Evolutionary conservation across 2,888 invertebrate genomes (phyloP).

Genomic region (Nomada lathburiana): DNA sequence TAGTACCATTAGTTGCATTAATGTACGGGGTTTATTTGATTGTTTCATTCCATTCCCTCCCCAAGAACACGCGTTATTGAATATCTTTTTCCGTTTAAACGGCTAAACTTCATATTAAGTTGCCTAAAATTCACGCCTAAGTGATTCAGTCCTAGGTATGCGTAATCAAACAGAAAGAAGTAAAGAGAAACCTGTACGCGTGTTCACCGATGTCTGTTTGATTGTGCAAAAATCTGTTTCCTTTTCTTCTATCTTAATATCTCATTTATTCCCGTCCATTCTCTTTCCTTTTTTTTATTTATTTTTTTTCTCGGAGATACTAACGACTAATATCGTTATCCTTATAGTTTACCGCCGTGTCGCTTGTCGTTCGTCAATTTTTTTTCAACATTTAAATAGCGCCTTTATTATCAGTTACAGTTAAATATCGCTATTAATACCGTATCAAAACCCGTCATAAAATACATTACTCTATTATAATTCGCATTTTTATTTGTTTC

Average conservation of each 20-base stretch:
- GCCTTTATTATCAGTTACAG: conserved; percentile 70
- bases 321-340: conserved; percentile 58
- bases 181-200: not conserved
- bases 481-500: conserved; percentile 67
- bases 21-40: not conserved
- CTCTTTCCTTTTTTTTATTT: conserved; percentile 23
- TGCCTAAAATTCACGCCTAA: conserved; percentile 2
- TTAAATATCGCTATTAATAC: conserved; percentile 78
- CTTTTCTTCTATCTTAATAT: conserved; percentile 7
- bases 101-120: conserved; percentile 7
- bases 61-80: not conserved
- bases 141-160: conserved; percentile 20
- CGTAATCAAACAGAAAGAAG: conserved; percentile 16
- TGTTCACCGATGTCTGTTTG: not conserved
- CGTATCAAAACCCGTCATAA: conserved; percentile 83
- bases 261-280: conserved; percentile 35
- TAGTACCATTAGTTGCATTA: conserved; percentile 1
- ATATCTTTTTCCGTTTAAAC: not conserved
- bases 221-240: conserved; percentile 7
- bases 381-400: conserved; percentile 56
- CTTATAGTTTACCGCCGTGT: conserved; percentile 52
- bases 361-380: conserved; percentile 11
- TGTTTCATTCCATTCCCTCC: conserved; percentile 25
- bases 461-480: conserved; percentile 82
- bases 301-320: conserved; percentile 30